These are phyloP conservation scores for Mustelus asterias DNA, from an alignment of 2,113 vertebrate genomes.

Conservation along the genomic window DNA sequence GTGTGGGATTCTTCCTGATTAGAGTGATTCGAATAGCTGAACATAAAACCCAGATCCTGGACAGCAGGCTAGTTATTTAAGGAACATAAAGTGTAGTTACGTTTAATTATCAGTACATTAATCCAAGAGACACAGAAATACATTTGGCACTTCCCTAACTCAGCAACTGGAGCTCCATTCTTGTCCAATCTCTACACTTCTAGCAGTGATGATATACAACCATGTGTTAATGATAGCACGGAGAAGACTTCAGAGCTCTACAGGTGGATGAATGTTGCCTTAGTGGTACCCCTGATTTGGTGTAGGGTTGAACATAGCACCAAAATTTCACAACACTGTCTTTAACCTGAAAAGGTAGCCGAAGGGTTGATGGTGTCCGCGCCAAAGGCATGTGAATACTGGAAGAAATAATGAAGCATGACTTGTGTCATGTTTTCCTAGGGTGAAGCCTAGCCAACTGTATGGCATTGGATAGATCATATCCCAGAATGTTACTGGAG, in stretches of 20 bases:
- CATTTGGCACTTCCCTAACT: not conserved
- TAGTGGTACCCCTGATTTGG: not conserved
- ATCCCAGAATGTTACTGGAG: no score
- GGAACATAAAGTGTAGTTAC: not conserved
- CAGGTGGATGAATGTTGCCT: no score
- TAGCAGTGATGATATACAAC: no score
- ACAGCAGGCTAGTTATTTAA: not conserved
- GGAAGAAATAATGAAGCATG: not conserved
- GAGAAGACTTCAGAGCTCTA: no score
- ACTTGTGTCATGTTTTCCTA: no score
- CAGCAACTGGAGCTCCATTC: not conserved
- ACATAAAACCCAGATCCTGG: not conserved
- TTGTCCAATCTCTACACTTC: not conserved
- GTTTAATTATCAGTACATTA: not conserved
- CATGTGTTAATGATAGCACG: no score
- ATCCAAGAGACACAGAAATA: not conserved
- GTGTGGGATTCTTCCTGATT: not conserved
- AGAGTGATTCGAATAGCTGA: not conserved
- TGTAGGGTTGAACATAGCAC: not conserved
- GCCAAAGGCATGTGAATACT: not conserved
- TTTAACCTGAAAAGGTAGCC: not conserved
- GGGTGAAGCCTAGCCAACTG: no score
- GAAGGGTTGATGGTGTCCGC: not conserved
- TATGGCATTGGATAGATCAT: no score
- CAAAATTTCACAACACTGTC: not conserved